Conservation (phyloP, 1,140 invertebrate genomes). For the Aphelinus certus region DNA sequence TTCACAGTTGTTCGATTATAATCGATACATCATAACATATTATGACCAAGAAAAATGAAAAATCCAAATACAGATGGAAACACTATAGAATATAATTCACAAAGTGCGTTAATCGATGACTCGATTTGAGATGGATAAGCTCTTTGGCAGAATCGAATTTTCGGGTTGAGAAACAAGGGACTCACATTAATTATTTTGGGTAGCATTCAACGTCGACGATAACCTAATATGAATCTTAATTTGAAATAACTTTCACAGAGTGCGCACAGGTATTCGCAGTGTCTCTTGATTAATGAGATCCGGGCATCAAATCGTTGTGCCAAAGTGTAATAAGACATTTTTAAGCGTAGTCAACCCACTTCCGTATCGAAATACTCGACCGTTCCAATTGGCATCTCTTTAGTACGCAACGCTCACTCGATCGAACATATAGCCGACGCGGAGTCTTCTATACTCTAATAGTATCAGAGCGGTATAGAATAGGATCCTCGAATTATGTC, state of each 20-base stretch:
- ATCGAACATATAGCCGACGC: not conserved
- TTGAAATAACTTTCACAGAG: conserved; percentile 18
- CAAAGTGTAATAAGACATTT: conserved; percentile 31
- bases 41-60: no score
- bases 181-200: conserved; percentile 5
- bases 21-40: no score
- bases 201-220: not conserved
- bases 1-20: no score
- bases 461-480: not conserved
- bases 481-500: not conserved
- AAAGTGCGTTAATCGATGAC: no score
- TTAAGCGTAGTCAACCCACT: conserved; percentile 37
- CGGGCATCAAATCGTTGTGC: conserved; percentile 8
- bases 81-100: no score
- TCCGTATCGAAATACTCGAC: conserved; percentile 8
- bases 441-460: conserved; percentile 11
- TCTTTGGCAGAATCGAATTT: no score
- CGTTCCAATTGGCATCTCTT: conserved; percentile 27
- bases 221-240: conserved; percentile 14
- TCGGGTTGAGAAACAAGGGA: no score
- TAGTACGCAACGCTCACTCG: conserved; percentile 20
- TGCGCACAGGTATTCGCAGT: not conserved
- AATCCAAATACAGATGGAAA: no score
- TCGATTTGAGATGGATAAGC: no score
- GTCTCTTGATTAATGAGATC: conserved; percentile 20